Conservation (phyloP, 1,140 invertebrate genomes). For the Drosophila subobscura region DNA sequence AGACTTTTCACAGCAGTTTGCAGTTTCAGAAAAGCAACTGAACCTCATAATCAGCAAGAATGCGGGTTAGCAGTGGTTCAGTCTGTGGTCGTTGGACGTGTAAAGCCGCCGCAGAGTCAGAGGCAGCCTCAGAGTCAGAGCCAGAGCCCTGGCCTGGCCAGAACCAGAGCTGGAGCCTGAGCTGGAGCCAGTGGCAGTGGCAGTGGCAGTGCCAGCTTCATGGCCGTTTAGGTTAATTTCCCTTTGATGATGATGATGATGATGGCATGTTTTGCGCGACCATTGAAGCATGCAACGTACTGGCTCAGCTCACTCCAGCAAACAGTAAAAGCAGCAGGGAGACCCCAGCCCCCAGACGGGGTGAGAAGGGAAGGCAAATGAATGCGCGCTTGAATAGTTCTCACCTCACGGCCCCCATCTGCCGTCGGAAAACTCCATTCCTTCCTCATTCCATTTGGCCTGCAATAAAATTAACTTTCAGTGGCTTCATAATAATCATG, state of each 20-base stretch:
- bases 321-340: constrained; percentile 32
- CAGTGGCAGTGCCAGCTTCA: constrained; percentile 64
- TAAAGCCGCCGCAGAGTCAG: constrained; percentile 43
- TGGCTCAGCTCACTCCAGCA: constrained; percentile 57
- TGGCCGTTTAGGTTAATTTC: constrained; percentile 80
- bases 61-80: constrained; percentile 21
- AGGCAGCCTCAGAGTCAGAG: constrained; percentile 11
- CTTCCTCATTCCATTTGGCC: constrained; percentile 3
- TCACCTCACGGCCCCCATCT: constrained; percentile 9
- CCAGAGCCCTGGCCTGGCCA: not conserved
- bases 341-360: not conserved
- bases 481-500: constrained; percentile 70
- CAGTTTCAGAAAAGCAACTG: constrained; percentile 35
- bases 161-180: not conserved
- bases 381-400: constrained; percentile 76
- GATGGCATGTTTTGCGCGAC: constrained; percentile 78
- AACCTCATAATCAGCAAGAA: constrained; percentile 61
- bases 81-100: constrained; percentile 22
- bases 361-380: constrained; percentile 45
- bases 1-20: constrained; percentile 53
- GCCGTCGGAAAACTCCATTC: constrained; percentile 2
- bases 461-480: constrained; percentile 44
- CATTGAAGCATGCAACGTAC: constrained; percentile 76
- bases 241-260: constrained; percentile 72
- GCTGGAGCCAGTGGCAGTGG: constrained; percentile 27